Conservation (phyloP, 2,888 invertebrate genomes). For the Blera fallax region DNA sequence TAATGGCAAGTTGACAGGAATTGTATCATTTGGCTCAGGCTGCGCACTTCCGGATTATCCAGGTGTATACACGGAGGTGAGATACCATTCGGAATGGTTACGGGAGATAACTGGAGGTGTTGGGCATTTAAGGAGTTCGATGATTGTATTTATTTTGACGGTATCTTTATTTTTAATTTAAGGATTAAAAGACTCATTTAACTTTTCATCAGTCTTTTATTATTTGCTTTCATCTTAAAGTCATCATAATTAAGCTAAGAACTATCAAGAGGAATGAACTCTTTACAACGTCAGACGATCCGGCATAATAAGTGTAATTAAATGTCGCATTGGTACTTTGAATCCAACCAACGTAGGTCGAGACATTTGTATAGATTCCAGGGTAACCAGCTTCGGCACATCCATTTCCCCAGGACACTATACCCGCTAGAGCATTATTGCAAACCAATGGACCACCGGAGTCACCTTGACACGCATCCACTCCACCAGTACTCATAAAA, state of each 20-base stretch:
- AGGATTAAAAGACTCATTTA: background rate
- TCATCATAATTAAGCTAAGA: background rate
- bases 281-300: background rate
- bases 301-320: slow-evolving; percentile 72
- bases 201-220: background rate
- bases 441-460: slow-evolving; percentile 78
- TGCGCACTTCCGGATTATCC: slow-evolving; percentile 74
- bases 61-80: slow-evolving; percentile 75
- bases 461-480: slow-evolving; percentile 78
- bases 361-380: slow-evolving; percentile 78
- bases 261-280: background rate
- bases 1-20: slow-evolving; percentile 70
- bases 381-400: slow-evolving; percentile 75
- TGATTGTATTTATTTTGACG: background rate
- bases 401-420: slow-evolving; percentile 77
- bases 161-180: background rate
- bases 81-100: slow-evolving; percentile 74
- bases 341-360: slow-evolving; percentile 75
- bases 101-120: background rate
- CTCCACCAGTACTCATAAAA: slow-evolving; percentile 73
- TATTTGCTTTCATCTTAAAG: background rate
- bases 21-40: slow-evolving; percentile 75
- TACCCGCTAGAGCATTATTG: slow-evolving; percentile 73
- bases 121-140: background rate
- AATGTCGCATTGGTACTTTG: slow-evolving; percentile 69